These are phyloP conservation scores for Standfussiana lucernea DNA, from an alignment of 2,888 invertebrate genomes.

Conservation along the genomic window DNA sequence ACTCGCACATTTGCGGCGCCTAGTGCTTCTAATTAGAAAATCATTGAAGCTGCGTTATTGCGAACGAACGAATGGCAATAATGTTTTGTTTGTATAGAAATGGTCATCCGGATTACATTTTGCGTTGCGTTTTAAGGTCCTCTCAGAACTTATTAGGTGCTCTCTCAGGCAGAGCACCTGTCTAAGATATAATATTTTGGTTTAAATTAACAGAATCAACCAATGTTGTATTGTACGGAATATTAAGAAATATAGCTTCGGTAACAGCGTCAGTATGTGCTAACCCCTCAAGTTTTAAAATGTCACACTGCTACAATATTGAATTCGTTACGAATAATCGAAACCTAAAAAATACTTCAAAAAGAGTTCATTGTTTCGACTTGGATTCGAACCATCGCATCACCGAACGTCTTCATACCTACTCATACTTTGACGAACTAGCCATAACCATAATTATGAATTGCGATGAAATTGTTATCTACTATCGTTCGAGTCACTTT, in stretches of 20 bases:
- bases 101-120: not conserved
- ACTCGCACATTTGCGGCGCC: slow-evolving; percentile 45
- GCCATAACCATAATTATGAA: too few relatives aligned
- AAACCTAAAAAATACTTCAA: too few relatives aligned
- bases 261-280: too few relatives aligned
- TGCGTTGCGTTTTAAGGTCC: not conserved
- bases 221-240: not conserved
- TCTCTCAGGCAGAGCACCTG: not conserved
- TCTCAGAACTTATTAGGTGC: not conserved
- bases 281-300: too few relatives aligned
- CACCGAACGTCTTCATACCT: too few relatives aligned
- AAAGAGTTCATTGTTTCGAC: too few relatives aligned
- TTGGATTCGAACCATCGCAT: too few relatives aligned
- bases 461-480: too few relatives aligned
- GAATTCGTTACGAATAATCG: too few relatives aligned
- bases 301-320: too few relatives aligned
- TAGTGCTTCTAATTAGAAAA: slow-evolving; percentile 41
- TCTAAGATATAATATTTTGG: not conserved
- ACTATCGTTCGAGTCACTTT: too few relatives aligned
- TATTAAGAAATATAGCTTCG: not conserved
- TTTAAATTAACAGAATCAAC: not conserved
- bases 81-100: not conserved
- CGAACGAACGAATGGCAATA: slow-evolving; percentile 8
- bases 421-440: too few relatives aligned
- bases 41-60: slow-evolving; percentile 40